Percentiles rank a stretch among this genome's conserved stretches.
phyloP scores from a whole-genome alignment of 2,888 invertebrate species.

The Cylloceria caligata region DNA sequence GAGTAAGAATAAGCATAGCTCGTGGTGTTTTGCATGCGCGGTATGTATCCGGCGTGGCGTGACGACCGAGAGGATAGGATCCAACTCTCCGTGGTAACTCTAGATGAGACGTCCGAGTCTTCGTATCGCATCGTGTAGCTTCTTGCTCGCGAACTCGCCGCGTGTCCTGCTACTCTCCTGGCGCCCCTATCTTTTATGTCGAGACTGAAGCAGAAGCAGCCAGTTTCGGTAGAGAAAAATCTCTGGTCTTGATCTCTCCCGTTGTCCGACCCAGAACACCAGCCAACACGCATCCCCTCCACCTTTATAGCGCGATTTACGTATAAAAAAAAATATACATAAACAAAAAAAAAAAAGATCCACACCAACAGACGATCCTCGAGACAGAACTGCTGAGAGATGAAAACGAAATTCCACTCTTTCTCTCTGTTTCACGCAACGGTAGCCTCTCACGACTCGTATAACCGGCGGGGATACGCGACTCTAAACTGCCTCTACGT shows the following conservation, averaged over 20 bases:
- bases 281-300: conserved; percentile 69
- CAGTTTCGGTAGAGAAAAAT: conserved; percentile 72
- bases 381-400: conserved; percentile 60
- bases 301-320: conserved; percentile 49
- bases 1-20: conserved; percentile 10
- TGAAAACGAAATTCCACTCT: conserved; percentile 68
- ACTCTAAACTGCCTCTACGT: conserved; percentile 80
- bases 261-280: conserved; percentile 73
- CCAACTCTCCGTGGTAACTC: conserved; percentile 78
- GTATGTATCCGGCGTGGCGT: conserved; percentile 43
- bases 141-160: conserved; percentile 59
- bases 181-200: conserved; percentile 82
- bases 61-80: conserved; percentile 57
- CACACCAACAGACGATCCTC: conserved; percentile 74
- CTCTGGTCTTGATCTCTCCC: conserved; percentile 78
- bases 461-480: conserved; percentile 77
- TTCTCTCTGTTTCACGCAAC: conserved; percentile 70
- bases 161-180: conserved; percentile 67
- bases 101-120: conserved; percentile 75
- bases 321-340: conserved; percentile 16
- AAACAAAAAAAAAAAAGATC: conserved; percentile 76
- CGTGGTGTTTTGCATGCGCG: conserved; percentile 54
- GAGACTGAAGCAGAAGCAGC: conserved; percentile 23
- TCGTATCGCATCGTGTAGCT: conserved; percentile 68
- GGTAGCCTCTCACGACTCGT: conserved; percentile 79